phyloP scores from a whole-genome alignment of 2,113 vertebrate species.

The Platycercus adscitus region DNA sequence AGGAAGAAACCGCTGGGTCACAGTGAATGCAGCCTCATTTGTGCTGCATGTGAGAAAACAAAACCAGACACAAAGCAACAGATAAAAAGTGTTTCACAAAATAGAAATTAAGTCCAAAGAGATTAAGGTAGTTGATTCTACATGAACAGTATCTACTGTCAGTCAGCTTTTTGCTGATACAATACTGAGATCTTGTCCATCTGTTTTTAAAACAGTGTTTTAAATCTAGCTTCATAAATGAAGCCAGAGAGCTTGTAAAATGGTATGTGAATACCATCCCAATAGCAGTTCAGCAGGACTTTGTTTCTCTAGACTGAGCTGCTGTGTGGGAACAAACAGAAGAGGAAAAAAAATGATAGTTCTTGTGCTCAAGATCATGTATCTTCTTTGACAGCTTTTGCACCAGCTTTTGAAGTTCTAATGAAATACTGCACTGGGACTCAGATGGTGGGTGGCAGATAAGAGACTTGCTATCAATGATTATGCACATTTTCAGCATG shows the following conservation, averaged over 20 bases:
- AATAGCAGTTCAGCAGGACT: not conserved
- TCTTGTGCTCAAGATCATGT: not conserved
- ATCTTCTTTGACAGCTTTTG: slow-evolving; percentile 3
- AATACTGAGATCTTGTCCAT: not conserved
- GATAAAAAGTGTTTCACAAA: not conserved
- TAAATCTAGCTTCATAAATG: not conserved
- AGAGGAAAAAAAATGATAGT: not conserved
- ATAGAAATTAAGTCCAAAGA: not conserved
- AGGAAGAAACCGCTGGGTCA: not conserved
- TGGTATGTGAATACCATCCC: not conserved
- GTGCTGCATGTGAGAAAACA: not conserved
- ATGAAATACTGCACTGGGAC: not conserved
- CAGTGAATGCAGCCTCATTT: not conserved
- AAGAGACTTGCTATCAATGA: not conserved
- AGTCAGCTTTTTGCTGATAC: not conserved
- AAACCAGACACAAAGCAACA: not conserved
- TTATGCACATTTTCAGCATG: not conserved
- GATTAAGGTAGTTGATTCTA: not conserved
- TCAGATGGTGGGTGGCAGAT: not conserved
- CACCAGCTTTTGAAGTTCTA: not conserved
- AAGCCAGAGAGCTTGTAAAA: not conserved
- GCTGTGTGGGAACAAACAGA: not conserved
- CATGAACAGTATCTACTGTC: not conserved
- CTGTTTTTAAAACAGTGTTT: not conserved
- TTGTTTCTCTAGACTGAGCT: not conserved